Percentiles rank a stretch among this genome's conserved stretches.
Evolutionary conservation across 2,113 vertebrate genomes (phyloP).

Genomic region (Pelecanoides urinatrix): DNA sequence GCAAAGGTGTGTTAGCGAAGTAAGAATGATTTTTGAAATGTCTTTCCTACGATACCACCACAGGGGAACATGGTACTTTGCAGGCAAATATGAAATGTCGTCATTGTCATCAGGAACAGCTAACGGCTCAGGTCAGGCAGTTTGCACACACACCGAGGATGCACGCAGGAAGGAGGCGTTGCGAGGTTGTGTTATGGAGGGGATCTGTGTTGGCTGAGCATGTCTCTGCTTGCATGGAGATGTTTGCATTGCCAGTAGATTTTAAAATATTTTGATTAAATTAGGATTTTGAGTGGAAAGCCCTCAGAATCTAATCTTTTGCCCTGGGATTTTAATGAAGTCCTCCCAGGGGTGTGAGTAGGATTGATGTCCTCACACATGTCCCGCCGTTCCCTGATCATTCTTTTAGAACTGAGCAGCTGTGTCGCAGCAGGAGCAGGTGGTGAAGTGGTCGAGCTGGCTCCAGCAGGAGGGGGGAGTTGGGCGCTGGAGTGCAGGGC

Average conservation of each 20-base stretch:
- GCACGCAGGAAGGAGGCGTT: accelerated
- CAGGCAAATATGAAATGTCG: background rate
- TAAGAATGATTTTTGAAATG: background rate
- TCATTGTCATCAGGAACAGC: background rate
- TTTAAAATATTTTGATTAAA: slow-evolving; percentile 33
- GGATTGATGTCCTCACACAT: slow-evolving; percentile 30
- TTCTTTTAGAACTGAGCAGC: slow-evolving; percentile 29
- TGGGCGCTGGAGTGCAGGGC: background rate
- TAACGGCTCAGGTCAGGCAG: accelerated
- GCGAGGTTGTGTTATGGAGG: accelerated
- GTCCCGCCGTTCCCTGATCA: background rate
- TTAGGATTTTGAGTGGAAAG: slow-evolving; percentile 11
- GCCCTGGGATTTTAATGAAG: slow-evolving; percentile 37
- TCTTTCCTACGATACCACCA: background rate
- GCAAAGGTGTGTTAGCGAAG: background rate
- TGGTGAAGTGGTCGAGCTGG: slow-evolving; percentile 40
- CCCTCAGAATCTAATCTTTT: background rate
- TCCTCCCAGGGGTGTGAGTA: slow-evolving; percentile 31
- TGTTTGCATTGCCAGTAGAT: background rate
- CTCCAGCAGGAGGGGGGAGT: background rate
- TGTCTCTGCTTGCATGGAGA: background rate
- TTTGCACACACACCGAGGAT: accelerated
- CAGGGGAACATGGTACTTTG: background rate
- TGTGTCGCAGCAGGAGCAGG: slow-evolving; percentile 60
- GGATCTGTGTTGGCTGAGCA: background rate